phyloP scores from a whole-genome alignment of 2,113 vertebrate species.

The Charina bottae region DNA sequence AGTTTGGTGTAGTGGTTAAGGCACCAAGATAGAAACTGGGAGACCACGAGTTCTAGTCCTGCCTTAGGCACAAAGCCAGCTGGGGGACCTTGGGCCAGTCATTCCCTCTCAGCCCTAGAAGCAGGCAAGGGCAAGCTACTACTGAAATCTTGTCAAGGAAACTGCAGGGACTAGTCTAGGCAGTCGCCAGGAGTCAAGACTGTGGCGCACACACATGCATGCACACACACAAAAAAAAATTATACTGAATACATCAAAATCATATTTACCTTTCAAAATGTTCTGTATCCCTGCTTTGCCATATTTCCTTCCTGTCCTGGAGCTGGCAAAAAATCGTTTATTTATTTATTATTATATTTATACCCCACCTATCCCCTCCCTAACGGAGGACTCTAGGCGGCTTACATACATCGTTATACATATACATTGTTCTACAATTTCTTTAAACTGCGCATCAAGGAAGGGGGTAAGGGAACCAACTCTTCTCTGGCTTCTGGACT shows the following conservation, averaged over 20 bases:
- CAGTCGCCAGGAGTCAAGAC: background rate
- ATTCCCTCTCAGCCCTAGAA: background rate
- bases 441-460: too few species aligned
- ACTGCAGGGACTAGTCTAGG: background rate
- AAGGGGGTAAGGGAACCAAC: too few species aligned
- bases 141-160: background rate
- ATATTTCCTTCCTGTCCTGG: background rate
- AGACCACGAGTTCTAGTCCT: background rate
- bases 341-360: too few species aligned
- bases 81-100: background rate
- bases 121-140: background rate
- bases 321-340: background rate
- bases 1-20: background rate
- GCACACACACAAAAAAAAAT: background rate
- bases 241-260: background rate
- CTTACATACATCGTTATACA: too few species aligned
- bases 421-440: too few species aligned
- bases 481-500: too few species aligned
- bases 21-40: background rate
- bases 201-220: background rate
- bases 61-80: background rate
- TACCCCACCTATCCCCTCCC: too few species aligned
- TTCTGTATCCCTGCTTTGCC: background rate
- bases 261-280: background rate
- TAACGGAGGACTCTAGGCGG: too few species aligned